A percentile compares a stretch with the other conserved stretches of the same genome.
phyloP scores from a whole-genome alignment of 1,140 invertebrate species.

The Zaprionus ghesquierei region DNA sequence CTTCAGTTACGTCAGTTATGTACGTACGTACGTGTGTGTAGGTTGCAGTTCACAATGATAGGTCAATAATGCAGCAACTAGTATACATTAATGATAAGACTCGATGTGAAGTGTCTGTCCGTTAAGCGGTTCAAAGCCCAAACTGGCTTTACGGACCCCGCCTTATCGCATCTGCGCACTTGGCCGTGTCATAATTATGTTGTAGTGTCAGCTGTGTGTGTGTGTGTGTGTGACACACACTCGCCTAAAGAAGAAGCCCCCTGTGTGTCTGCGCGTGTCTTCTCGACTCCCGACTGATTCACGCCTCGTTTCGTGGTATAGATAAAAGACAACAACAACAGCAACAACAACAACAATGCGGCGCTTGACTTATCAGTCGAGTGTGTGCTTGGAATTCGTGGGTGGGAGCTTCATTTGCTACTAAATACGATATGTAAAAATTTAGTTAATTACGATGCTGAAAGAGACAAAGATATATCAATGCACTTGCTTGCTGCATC shows the following conservation, averaged over 20 bases:
- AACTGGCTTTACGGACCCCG: background rate
- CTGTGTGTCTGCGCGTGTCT: background rate
- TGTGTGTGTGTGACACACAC: background rate
- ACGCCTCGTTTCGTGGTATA: conserved; percentile 19
- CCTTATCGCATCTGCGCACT: background rate
- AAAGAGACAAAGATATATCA: background rate
- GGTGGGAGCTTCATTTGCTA: too few species aligned
- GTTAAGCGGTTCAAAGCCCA: background rate
- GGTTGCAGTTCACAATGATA: background rate
- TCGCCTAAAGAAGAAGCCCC: background rate
- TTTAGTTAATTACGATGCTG: conserved; percentile 20
- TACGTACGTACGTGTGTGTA: background rate
- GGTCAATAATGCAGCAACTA: background rate
- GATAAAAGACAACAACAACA: conserved; percentile 18
- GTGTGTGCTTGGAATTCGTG: too few species aligned
- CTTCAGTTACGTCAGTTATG: background rate
- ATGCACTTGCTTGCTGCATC: background rate
- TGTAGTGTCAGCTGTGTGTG: background rate
- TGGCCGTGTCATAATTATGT: background rate
- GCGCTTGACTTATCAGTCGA: conserved; percentile 8
- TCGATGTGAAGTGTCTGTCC: background rate
- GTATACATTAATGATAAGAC: background rate
- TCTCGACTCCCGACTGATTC: conserved; percentile 18
- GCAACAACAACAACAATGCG: background rate
- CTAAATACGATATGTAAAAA: conserved; percentile 8